Conservation (phyloP, 2,888 invertebrate species). For the Chrysolina haemoptera region DNA sequence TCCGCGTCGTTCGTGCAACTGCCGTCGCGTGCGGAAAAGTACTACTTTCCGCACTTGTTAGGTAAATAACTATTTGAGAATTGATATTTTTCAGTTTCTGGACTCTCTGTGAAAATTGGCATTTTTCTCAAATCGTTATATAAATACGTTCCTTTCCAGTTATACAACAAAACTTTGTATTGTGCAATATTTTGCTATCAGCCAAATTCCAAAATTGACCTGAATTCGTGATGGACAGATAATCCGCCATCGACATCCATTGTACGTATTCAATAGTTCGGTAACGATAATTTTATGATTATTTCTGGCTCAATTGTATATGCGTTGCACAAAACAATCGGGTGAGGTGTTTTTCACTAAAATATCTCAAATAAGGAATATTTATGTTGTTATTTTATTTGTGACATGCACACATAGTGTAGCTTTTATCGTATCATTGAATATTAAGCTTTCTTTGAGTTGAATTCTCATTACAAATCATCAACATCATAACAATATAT, state of each 20-base stretch:
- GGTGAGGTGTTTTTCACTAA: background rate
- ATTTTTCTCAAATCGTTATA: too few species aligned
- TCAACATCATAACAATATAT: too few species aligned
- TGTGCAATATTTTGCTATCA: background rate
- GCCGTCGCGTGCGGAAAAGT: too few species aligned
- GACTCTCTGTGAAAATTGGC: too few species aligned
- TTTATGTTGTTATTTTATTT: background rate
- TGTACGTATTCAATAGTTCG: background rate
- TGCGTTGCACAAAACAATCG: background rate
- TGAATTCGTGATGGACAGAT: background rate
- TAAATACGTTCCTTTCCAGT: too few species aligned
- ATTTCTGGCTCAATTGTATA: background rate
- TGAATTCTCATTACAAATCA: too few species aligned
- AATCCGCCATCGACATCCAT: background rate
- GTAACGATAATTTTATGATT: background rate
- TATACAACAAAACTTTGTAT: background rate
- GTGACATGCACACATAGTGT: background rate
- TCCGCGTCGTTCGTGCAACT: too few species aligned
- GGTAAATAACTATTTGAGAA: too few species aligned
- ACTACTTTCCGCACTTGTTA: too few species aligned
- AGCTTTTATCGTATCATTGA: too few species aligned
- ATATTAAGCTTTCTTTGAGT: too few species aligned
- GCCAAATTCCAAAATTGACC: background rate
- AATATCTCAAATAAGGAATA: background rate
- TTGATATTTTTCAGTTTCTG: too few species aligned